These are phyloP conservation scores for Petromus typicus DNA, from an alignment of 2,113 vertebrate species.

Conservation along the genomic window DNA sequence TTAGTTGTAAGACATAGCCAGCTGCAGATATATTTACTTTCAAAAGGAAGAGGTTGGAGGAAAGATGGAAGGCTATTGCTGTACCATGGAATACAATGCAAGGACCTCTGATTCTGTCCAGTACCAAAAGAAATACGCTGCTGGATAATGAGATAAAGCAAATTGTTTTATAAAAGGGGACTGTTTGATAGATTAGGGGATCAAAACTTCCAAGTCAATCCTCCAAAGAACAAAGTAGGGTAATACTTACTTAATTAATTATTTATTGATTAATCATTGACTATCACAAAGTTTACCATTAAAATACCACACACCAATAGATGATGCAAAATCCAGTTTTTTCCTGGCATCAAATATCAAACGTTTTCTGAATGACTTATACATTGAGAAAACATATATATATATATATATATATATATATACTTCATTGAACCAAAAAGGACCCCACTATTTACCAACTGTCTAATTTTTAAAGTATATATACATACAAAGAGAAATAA, in stretches of 20 bases:
- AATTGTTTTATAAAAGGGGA: not conserved
- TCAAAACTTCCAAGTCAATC: not conserved
- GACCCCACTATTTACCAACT: not conserved
- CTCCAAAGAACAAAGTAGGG: not conserved
- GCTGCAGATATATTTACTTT: not conserved
- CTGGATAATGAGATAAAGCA: not conserved
- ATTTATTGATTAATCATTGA: not conserved
- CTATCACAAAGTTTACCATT: not conserved
- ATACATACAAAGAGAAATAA: not conserved
- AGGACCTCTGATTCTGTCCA: not conserved
- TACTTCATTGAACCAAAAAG: not conserved
- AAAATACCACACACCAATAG: not conserved
- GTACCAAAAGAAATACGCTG: not conserved
- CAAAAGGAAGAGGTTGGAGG: not conserved
- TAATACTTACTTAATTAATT: not conserved
- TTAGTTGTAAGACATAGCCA: constrained; percentile 38
- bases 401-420: too few relatives aligned
- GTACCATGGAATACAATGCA: not conserved
- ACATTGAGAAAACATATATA: not conserved
- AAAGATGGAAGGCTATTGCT: not conserved
- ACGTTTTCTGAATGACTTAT: not conserved
- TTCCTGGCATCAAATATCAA: not conserved
- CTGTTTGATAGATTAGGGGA: not conserved
- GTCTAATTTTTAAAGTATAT: not conserved
- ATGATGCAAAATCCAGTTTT: not conserved